Percentiles rank a stretch among this genome's conserved stretches.
Evolutionary conservation across 2,113 vertebrate genomes (phyloP).

Genomic region (Oostethus manadensis): DNA sequence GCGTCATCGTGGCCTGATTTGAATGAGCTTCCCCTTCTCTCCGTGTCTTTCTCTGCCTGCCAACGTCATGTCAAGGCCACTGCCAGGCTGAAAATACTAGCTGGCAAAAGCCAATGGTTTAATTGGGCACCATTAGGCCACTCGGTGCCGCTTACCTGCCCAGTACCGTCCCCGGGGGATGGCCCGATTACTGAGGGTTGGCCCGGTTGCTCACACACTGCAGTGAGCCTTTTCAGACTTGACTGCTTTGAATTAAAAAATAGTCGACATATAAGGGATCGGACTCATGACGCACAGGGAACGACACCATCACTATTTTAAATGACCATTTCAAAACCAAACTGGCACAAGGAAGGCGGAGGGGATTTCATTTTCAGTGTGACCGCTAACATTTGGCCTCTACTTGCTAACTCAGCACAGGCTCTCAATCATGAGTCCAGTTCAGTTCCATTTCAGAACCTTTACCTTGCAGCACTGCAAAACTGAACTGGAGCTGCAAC

Average conservation of each 20-base stretch:
- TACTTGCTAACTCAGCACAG: too few relatives aligned
- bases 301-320: neutral
- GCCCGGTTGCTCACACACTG: slow-evolving; percentile 4
- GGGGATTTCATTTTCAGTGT: too few relatives aligned
- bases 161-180: slow-evolving; percentile 12
- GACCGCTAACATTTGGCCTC: too few relatives aligned
- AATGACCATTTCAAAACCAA: too few relatives aligned
- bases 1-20: slow-evolving; percentile 19
- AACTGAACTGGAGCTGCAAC: too few relatives aligned
- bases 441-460: too few relatives aligned
- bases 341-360: too few relatives aligned
- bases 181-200: slow-evolving; percentile 35
- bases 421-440: too few relatives aligned
- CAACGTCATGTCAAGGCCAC: slow-evolving; percentile 17
- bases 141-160: slow-evolving; percentile 35
- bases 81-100: slow-evolving; percentile 25
- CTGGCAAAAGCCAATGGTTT: slow-evolving; percentile 33
- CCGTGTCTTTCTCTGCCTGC: slow-evolving; percentile 13
- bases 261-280: slow-evolving; percentile 14
- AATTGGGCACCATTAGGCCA: slow-evolving; percentile 52
- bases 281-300: neutral
- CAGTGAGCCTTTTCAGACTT: slow-evolving; percentile 25
- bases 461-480: too few relatives aligned
- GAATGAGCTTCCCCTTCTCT: slow-evolving; percentile 24
- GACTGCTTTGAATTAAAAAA: slow-evolving; percentile 4